A percentile compares a stretch with the other conserved stretches of the same genome.
These are phyloP conservation scores for Trichacis sp. DNA, from an alignment of 2,888 invertebrate genomes.

Conservation along the genomic window DNA sequence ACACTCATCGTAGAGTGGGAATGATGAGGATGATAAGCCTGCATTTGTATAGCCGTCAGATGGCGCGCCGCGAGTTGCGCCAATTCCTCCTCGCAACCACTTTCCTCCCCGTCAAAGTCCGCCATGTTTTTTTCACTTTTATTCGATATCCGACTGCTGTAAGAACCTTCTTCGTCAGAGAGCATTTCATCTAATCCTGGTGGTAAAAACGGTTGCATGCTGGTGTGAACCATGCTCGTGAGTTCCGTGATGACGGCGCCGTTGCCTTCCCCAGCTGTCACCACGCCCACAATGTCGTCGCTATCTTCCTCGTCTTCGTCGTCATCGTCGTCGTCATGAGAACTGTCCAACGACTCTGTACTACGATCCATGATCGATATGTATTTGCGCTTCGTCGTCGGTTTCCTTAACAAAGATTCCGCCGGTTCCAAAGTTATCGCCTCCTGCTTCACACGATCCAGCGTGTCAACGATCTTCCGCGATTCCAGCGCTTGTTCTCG, in stretches of 20 bases:
- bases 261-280: slow-evolving; percentile 55
- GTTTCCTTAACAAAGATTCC: slow-evolving; percentile 49
- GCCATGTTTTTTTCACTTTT: slow-evolving; percentile 96
- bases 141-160: slow-evolving; percentile 92
- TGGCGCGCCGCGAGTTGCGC: slow-evolving; percentile 80
- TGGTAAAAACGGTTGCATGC: slow-evolving; percentile 59
- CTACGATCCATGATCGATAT: slow-evolving; percentile 53
- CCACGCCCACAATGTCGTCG: slow-evolving; percentile 63
- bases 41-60: slow-evolving; percentile 65
- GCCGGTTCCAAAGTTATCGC: slow-evolving; percentile 58
- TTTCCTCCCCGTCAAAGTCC: slow-evolving; percentile 92
- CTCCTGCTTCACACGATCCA: slow-evolving; percentile 61
- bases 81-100: slow-evolving; percentile 87
- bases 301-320: slow-evolving; percentile 48
- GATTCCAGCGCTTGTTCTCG: slow-evolving; percentile 31
- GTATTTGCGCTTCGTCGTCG: slow-evolving; percentile 54
- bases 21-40: slow-evolving; percentile 64
- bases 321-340: slow-evolving; percentile 51
- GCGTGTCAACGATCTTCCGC: slow-evolving; percentile 52
- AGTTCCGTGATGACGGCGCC: slow-evolving; percentile 70
- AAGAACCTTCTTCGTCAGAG: slow-evolving; percentile 77
- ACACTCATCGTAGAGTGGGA: slow-evolving; percentile 60
- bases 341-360: slow-evolving; percentile 63
- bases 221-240: slow-evolving; percentile 67
- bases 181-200: slow-evolving; percentile 63